Percentiles rank a stretch among this genome's conserved stretches.
Conservation (phyloP, 2,797 vertebrate genomes). For the Pagetopsis macropterus region DNA sequence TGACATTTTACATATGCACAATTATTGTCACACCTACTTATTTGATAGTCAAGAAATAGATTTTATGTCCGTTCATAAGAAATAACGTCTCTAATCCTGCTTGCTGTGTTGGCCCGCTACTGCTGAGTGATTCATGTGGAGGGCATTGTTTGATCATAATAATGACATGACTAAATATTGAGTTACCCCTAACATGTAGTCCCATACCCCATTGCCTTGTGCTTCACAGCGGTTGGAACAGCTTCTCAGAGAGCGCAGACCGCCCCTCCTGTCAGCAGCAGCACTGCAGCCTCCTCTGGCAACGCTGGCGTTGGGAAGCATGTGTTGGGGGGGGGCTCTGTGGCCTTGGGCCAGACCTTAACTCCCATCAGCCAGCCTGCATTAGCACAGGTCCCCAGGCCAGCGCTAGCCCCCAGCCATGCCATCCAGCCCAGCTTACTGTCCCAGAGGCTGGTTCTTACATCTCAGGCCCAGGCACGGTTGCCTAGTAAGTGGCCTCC, state of each 20-base stretch:
- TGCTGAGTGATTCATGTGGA: constrained; percentile 37
- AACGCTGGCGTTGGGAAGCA: constrained; percentile 85
- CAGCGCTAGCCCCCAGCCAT: constrained; percentile 86
- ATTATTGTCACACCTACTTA: background rate
- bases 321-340: constrained; percentile 78
- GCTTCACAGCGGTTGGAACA: constrained; percentile 88
- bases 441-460: constrained; percentile 97
- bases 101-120: constrained; percentile 43
- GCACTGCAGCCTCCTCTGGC: constrained; percentile 76
- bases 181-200: constrained; percentile 78
- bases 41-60: background rate
- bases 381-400: constrained; percentile 76
- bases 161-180: constrained; percentile 52
- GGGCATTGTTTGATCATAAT: constrained; percentile 42
- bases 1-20: background rate
- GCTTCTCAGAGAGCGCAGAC: constrained; percentile 90
- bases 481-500: constrained; percentile 99
- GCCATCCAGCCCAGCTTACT: constrained; percentile 90
- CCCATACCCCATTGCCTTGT: constrained; percentile 84
- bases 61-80: background rate
- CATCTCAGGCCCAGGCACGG: constrained; percentile 98
- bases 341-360: constrained; percentile 87
- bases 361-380: constrained; percentile 84
- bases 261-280: constrained; percentile 79
- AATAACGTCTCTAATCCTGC: constrained; percentile 7